These are phyloP conservation scores for Amniataba percoides DNA, from an alignment of 2,797 vertebrate species.

Conservation along the genomic window DNA sequence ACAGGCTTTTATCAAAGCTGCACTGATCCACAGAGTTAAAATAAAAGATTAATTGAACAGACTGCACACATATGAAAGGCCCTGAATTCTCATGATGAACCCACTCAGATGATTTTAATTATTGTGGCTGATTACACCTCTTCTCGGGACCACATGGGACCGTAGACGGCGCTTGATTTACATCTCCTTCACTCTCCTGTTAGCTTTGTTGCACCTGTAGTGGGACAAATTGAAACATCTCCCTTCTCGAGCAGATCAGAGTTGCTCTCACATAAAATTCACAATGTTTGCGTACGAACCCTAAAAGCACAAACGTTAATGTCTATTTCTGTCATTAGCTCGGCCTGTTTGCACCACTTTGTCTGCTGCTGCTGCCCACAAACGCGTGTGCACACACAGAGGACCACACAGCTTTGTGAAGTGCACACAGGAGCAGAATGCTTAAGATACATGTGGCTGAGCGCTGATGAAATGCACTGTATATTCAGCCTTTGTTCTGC, in stretches of 20 bases:
- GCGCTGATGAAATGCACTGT: slow-evolving; percentile 35
- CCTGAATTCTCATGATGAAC: neutral
- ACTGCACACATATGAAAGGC: no score
- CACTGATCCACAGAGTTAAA: no score
- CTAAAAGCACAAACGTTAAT: neutral
- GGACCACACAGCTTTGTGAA: neutral
- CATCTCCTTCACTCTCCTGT: neutral
- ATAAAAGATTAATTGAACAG: no score
- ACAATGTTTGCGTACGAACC: neutral
- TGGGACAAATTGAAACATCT: neutral
- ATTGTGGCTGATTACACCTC: neutral
- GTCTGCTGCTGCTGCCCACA: neutral
- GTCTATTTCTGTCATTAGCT: neutral
- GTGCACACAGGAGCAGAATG: slow-evolving; percentile 10
- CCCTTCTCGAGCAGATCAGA: neutral
- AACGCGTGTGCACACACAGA: neutral
- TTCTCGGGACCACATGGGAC: no score
- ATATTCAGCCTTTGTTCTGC: slow-evolving; percentile 48
- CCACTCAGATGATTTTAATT: neutral
- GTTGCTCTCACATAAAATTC: neutral
- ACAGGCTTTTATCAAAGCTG: no score
- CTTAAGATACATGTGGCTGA: slow-evolving; percentile 15
- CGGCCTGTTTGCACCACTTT: slow-evolving; percentile 1
- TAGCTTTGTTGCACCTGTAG: neutral
- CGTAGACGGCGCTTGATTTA: neutral